These are phyloP conservation scores for Proisotoma minuta DNA, from an alignment of 2,888 invertebrate species.

Conservation along the genomic window DNA sequence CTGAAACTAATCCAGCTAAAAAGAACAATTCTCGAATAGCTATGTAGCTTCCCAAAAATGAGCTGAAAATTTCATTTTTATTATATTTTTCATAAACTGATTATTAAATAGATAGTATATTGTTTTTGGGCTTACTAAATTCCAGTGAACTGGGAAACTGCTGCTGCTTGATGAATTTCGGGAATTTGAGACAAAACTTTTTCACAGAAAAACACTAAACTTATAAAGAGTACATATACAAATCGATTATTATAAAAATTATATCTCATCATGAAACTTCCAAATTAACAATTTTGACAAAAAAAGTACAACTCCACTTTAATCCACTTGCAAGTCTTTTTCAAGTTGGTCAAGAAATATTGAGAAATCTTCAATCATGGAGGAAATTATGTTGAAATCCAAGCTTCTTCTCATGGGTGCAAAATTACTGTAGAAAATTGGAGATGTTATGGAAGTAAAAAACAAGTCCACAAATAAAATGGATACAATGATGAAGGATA, in stretches of 20 bases:
- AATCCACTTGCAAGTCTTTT: not conserved
- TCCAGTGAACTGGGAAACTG: slow-evolving; percentile 40
- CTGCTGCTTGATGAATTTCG: slow-evolving; percentile 46
- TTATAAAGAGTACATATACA: no score
- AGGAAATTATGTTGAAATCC: not conserved
- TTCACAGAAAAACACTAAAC: not conserved
- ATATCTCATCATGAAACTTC: no score
- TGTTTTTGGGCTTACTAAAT: slow-evolving; percentile 38
- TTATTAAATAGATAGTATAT: not conserved
- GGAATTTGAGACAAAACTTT: slow-evolving; percentile 34
- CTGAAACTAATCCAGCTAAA: slow-evolving; percentile 38
- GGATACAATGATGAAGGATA: slow-evolving; percentile 38
- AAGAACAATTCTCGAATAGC: slow-evolving; percentile 45
- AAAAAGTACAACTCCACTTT: not conserved
- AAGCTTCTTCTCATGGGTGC: slow-evolving; percentile 40
- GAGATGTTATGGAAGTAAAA: slow-evolving; percentile 46
- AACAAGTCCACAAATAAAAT: slow-evolving; percentile 45
- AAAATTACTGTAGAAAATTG: slow-evolving; percentile 46
- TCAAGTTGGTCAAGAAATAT: no score
- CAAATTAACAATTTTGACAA: no score
- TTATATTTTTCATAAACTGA: not conserved
- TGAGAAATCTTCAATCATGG: no score
- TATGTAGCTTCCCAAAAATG: slow-evolving; percentile 44
- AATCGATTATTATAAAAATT: no score
- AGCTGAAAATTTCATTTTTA: slow-evolving; percentile 24